Percentiles rank a stretch among this genome's conserved stretches.
These are phyloP conservation scores for Lytechinus pictus DNA, from an alignment of 35 echinoderm and acorn worm species.

Conservation along the genomic window DNA sequence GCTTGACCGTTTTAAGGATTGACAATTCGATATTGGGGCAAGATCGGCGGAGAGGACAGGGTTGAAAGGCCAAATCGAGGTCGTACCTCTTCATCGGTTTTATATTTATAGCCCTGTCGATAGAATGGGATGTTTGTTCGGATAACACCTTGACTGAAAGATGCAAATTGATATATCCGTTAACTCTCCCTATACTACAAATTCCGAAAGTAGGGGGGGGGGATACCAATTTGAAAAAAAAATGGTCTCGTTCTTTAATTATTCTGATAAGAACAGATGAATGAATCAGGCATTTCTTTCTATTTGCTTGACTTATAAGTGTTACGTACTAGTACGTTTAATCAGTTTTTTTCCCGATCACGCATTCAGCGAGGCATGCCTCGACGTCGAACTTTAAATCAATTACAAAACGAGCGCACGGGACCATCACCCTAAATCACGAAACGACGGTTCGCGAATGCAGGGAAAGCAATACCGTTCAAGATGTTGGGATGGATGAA, in stretches of 20 bases:
- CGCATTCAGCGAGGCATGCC: not conserved
- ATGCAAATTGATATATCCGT: not conserved
- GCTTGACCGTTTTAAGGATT: too few relatives aligned
- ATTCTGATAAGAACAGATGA: not conserved
- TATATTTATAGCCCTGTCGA: not conserved
- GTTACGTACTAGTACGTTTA: not conserved
- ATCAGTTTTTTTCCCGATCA: not conserved
- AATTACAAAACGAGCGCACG: not conserved
- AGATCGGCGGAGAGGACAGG: not conserved
- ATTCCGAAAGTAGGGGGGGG: not conserved
- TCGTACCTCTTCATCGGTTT: not conserved
- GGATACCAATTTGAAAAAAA: not conserved
- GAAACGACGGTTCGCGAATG: conserved; percentile 6
- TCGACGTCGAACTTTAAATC: conserved; percentile 41
- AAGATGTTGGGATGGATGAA: not conserved
- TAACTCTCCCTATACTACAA: not conserved
- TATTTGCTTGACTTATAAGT: not conserved
- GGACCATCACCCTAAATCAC: conserved; percentile 24
- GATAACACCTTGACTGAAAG: not conserved
- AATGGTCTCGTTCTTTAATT: too few relatives aligned
- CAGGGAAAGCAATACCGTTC: not conserved
- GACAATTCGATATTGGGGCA: too few relatives aligned
- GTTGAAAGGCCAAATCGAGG: not conserved
- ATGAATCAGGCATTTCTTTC: not conserved
- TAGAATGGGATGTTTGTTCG: not conserved